These are phyloP conservation scores for Thymelicus acteon DNA, from an alignment of 2,888 invertebrate species.

Conservation along the genomic window DNA sequence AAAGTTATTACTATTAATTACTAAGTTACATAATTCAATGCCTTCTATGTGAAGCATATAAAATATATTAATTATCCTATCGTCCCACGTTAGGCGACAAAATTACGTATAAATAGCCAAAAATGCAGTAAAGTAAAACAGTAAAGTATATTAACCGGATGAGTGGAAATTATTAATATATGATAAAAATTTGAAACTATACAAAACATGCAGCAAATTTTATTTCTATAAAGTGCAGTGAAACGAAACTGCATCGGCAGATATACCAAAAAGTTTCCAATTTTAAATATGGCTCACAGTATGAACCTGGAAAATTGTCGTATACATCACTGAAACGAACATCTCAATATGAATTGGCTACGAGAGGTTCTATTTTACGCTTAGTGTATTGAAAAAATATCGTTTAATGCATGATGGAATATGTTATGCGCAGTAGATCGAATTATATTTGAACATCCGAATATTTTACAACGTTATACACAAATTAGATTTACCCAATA, in stretches of 20 bases:
- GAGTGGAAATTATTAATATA: too few relatives aligned
- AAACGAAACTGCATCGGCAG: constrained; percentile 7
- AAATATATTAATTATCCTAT: too few relatives aligned
- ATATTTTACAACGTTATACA: too few relatives aligned
- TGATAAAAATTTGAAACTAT: constrained; percentile 2
- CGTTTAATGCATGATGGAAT: background rate
- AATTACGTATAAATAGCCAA: background rate
- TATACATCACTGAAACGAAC: constrained; percentile 2
- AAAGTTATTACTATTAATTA: too few relatives aligned
- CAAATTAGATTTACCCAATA: too few relatives aligned
- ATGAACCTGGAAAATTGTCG: background rate
- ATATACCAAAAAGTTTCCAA: constrained; percentile 22
- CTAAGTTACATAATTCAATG: too few relatives aligned
- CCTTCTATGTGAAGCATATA: too few relatives aligned
- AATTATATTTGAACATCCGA: too few relatives aligned
- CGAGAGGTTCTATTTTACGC: constrained; percentile 11
- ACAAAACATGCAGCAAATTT: background rate
- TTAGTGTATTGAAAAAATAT: background rate
- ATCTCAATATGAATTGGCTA: constrained; percentile 16
- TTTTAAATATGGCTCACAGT: constrained; percentile 25
- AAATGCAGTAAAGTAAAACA: too few relatives aligned
- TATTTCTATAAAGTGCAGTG: constrained; percentile 13
- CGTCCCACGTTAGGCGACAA: background rate
- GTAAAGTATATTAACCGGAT: too few relatives aligned
- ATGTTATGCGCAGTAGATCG: background rate